phyloP scores from a whole-genome alignment of 2,113 vertebrate genomes.

The Plectropomus leopardus region DNA sequence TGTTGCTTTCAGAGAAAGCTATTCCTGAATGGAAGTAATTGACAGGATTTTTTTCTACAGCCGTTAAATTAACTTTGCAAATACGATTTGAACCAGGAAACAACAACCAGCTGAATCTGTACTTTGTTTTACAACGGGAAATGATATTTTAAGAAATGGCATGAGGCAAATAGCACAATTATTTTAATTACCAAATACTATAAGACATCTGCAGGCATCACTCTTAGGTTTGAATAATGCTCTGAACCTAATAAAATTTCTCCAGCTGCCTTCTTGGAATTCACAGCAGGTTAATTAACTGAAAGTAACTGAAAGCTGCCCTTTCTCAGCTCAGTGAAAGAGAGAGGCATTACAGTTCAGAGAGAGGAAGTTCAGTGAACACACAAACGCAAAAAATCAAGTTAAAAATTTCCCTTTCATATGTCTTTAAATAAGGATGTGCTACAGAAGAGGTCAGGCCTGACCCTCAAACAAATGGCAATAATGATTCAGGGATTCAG shows the following conservation, averaged over 20 bases:
- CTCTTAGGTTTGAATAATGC: neutral
- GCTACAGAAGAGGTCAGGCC: neutral
- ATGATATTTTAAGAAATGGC: neutral
- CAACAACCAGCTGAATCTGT: too few species aligned
- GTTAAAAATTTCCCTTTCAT: conserved; percentile 2
- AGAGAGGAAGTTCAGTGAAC: neutral
- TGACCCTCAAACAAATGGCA: neutral
- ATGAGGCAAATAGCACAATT: neutral
- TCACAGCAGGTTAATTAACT: neutral
- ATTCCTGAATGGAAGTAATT: neutral
- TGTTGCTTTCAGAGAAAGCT: neutral
- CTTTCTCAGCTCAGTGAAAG: conserved; percentile 3
- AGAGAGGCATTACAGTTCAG: too few species aligned
- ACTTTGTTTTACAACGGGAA: neutral
- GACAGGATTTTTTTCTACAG: neutral
- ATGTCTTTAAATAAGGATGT: conserved; percentile 13
- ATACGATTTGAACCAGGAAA: neutral
- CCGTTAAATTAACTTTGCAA: neutral
- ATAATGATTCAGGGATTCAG: neutral
- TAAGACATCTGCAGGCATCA: neutral
- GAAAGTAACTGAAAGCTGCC: neutral
- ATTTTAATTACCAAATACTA: neutral
- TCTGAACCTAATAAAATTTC: neutral
- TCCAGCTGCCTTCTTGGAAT: conserved; percentile 3
- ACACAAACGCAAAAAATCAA: neutral